Percentiles rank a stretch among this genome's conserved stretches.
Conservation (phyloP, 2,797 vertebrate genomes). For the Danio choprae region DNA sequence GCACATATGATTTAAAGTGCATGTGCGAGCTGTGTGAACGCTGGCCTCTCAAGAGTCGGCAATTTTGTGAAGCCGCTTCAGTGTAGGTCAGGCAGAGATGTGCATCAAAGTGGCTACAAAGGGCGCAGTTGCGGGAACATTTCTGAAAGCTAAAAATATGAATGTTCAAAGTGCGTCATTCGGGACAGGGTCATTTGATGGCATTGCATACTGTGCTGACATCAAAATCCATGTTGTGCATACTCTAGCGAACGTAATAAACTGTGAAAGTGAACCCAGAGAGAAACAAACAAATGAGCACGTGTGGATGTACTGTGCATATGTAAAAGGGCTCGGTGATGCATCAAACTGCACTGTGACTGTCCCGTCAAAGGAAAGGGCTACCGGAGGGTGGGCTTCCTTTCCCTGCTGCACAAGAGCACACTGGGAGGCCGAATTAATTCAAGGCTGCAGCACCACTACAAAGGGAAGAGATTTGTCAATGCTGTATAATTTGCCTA, state of each 20-base stretch:
- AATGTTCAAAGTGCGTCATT: too few relatives aligned
- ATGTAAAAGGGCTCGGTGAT: conserved; percentile 22
- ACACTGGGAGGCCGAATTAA: conserved; percentile 47
- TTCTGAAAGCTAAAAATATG: too few relatives aligned
- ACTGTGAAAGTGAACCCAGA: conserved; percentile 10
- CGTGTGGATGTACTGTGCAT: conserved; percentile 7
- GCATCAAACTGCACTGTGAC: conserved; percentile 36
- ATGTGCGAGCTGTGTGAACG: too few relatives aligned
- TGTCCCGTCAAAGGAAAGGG: conserved; percentile 43
- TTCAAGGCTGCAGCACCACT: conserved; percentile 33
- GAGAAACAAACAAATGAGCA: conserved; percentile 11
- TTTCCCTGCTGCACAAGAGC: conserved; percentile 1
- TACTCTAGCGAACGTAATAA: too few relatives aligned
- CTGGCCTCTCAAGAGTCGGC: too few relatives aligned
- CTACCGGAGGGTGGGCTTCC: conserved; percentile 27
- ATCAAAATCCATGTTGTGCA: neutral
- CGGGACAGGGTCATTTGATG: too few relatives aligned
- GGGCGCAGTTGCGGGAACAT: too few relatives aligned
- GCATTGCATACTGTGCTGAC: too few relatives aligned
- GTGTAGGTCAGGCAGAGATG: too few relatives aligned
- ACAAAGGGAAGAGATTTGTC: conserved; percentile 35
- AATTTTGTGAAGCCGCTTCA: too few relatives aligned
- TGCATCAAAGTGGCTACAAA: too few relatives aligned
- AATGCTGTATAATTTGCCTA: conserved; percentile 43
- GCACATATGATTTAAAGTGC: too few relatives aligned